Evolutionary conservation across 2,797 vertebrate species (phyloP), one percentile per base, ranked within the genome.

Genomic region (Hoplostethus atlanticus): DNA sequence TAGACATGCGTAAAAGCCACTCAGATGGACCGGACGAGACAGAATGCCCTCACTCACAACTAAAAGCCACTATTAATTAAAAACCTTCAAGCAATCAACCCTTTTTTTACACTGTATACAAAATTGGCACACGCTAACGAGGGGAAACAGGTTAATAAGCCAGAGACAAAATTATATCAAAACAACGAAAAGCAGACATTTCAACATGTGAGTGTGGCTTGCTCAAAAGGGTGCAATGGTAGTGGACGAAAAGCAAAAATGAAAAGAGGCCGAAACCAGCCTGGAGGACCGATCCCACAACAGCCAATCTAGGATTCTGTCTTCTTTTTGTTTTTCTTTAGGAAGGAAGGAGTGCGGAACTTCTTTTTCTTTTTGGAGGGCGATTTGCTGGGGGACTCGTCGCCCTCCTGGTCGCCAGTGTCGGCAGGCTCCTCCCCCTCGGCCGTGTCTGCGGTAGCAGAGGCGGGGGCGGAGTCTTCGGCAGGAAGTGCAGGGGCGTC

Each of bases 331-430:
- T 96, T 99, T 93, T 99, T 99, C 96, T 98, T 99, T 72, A 99
- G 92, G 93, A 99, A 99, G 86, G 98, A 99, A 63, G 98, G 98
- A 62, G 98, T 99, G 83, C 98, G 98, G 91, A 99, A 99, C 88
- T 99, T 99, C 94, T 99, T 99, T 96, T 99, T 99, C 95, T 99
- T 99, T 91, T 99, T 99, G 2, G 98, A 99, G 10, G 98, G 98
- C 34, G 98, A 99, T 89, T 99, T 99, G 91, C 96, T 97, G 47
- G 97, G 98, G 68, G 98, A 99, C 83, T 97, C 98, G 4, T 99
- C 98, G 0, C 97, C 97, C 80, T 97, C 97, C 53, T 93, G 94
- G 57, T 97, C 96, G 0, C 91, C 92, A 4, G 94, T 88, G 0
- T 95, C 93, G 16, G 95, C 84, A 8, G 95, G 82, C 73, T 97